A percentile compares a stretch with the other conserved stretches of the same genome.
phyloP scores from a whole-genome alignment of 1,140 invertebrate genomes.

The Ceratitis capitata region DNA sequence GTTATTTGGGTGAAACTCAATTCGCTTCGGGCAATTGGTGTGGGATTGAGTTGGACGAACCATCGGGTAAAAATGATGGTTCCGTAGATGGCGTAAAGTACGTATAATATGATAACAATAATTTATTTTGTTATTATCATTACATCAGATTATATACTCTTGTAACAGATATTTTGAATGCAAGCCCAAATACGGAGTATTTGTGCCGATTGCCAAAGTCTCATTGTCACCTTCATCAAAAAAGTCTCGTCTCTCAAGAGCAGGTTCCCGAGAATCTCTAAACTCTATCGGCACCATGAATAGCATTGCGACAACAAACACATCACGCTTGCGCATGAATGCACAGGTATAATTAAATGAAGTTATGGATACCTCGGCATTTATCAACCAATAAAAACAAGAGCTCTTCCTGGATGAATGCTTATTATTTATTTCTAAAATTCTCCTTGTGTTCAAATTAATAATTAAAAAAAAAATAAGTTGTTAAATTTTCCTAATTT shows the following conservation, averaged over 20 bases:
- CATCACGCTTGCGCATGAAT: conserved; percentile 64
- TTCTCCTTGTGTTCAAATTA: background rate
- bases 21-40: conserved; percentile 94
- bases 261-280: conserved; percentile 87
- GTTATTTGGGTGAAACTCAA: conserved; percentile 85
- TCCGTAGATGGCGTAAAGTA: conserved; percentile 87
- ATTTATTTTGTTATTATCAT: background rate
- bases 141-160: no score
- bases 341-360: conserved; percentile 62
- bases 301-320: conserved; percentile 74
- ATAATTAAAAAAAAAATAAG: background rate
- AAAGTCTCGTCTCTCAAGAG: conserved; percentile 74
- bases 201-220: conserved; percentile 90
- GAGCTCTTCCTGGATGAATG: background rate
- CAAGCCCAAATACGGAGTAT: conserved; percentile 87
- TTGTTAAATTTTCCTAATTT: background rate
- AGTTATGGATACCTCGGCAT: background rate
- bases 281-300: conserved; percentile 78
- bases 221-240: conserved; percentile 81
- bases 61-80: conserved; percentile 95
- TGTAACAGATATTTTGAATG: conserved; percentile 96
- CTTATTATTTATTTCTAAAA: background rate
- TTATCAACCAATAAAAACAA: background rate
- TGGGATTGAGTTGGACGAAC: conserved; percentile 93
- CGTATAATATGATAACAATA: background rate